Evolutionary conservation across 2,797 vertebrate genomes (phyloP), one percentile per base, ranked within the genome.

Genomic region (Pangasius larnaudii): DNA sequence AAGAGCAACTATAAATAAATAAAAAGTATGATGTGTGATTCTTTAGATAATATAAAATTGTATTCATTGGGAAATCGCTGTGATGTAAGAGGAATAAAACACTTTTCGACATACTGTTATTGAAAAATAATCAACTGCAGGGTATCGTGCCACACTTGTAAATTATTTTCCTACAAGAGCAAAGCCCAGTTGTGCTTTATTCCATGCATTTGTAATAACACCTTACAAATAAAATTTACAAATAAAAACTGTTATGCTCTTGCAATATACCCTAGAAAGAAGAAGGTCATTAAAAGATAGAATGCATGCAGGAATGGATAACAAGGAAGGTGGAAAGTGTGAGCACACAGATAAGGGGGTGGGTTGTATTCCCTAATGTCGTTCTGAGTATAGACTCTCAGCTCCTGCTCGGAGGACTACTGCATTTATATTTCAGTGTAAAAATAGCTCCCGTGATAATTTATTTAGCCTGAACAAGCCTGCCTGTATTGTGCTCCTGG

Each of bases 401-500:
- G 94, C 93, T 94, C 92, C 92, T 92, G 94, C 95, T 94, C 91
- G 5, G 86, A 94, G 95, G 95, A 96, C 96, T 95, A 95, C 94
- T 91, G 94, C 95, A 95, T 96, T 96, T 95, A 96, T 95, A 96
- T 95, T 95, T 95, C 92, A 93, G 92, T 93, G 95, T 95, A 96
- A 96, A 96, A 96, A 96, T 96, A 96, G 94, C 87, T 91, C 88
- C 90, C 8, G 89, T 93, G 93, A 96, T 95, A 91, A 96, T 96
- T 96, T 96, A 96, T 96, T 96, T 96, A 96, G 94, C 93, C 94
- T 88, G 92, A 94, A 93, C 92, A 87, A 85, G 86, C 90, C 93
- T 92, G 93, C 90, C 92, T 22, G 89, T 93, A 93, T 94, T 95
- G 95, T 94, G 93, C 92, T 95, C 87, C 92, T 88, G 67, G 81